Percentiles rank a stretch among this genome's conserved stretches.
Conservation (phyloP, 1,140 invertebrate genomes). For the Carposina sasakii region DNA sequence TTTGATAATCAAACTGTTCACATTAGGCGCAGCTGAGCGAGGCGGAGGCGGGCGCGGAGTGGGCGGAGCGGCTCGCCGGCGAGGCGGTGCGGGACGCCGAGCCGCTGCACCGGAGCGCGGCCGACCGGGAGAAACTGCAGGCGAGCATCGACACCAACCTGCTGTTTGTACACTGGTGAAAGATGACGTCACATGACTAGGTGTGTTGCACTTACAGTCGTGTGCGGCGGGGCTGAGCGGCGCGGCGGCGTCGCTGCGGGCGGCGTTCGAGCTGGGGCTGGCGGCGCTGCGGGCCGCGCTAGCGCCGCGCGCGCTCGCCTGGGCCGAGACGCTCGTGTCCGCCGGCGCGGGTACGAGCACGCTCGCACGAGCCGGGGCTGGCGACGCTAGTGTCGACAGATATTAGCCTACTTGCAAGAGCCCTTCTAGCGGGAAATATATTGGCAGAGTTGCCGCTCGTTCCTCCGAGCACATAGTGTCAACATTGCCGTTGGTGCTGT, state of each 20-base stretch:
- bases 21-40: conserved; percentile 91
- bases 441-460: too few relatives aligned
- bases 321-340: conserved; percentile 39
- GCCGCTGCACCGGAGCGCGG: conserved; percentile 19
- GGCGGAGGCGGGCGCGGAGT: conserved; percentile 93
- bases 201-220: conserved; percentile 13
- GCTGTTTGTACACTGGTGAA: not conserved
- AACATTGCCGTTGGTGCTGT: too few relatives aligned
- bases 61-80: conserved; percentile 76
- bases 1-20: not conserved
- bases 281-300: conserved; percentile 33
- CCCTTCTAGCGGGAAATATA: too few relatives aligned
- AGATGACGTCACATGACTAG: not conserved
- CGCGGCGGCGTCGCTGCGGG: conserved; percentile 41
- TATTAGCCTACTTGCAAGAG: too few relatives aligned
- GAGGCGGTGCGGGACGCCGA: conserved; percentile 37
- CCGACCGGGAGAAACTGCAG: conserved; percentile 30
- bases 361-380: too few relatives aligned
- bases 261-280: conserved; percentile 32
- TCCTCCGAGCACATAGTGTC: too few relatives aligned
- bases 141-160: not conserved
- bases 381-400: too few relatives aligned
- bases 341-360: too few relatives aligned
- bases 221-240: conserved; percentile 39
- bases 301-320: conserved; percentile 23